Base-by-base conservation (phyloP, 2,888 invertebrate genomes). In the Volucella inanis region DNA sequence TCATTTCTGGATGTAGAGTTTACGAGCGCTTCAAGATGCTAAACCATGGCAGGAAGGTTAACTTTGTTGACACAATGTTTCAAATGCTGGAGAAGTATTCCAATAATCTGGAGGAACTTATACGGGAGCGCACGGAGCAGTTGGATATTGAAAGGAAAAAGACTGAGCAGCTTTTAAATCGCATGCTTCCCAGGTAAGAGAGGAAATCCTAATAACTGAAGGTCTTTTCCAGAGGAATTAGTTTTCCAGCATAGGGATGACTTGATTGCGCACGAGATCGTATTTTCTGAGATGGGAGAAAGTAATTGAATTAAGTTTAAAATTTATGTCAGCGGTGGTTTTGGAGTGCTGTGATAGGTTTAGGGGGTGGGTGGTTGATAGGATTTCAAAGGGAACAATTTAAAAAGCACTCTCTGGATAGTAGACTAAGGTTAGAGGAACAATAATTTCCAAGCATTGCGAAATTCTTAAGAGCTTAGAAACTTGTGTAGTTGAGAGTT, bases 31-130 rank as follows among this genome's bases (percentile, higher is more conserved):
- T 98, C 92, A 97, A 98, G 89, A 96, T 96, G 88, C 93, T 98
- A 89, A 97, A 98, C 93, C 97, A 97, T 90, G 98, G 98, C 90
- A 94, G 96, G 89, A 98, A 98, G 93, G 96, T 97, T 2, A 98
- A 98, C 93, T 98, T 98, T 89, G 97, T 98, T 70, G 98, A 98
- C 92, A 98, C 98, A 65, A 98, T 98, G 97, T 98, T 98, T 91
- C 96, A 97, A 93, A 98, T 98, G 96, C 93, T 98, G 90, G 98
- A 98, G 91, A 98, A 98, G 91, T 98, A 98, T 92, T 97, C 98
- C 85, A 98, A 97, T 91, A 98, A 98, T 92, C 93, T 98, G 90
- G 98, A 98, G 91, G 98, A 98, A 89, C 93, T 98, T 72, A 98
- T 99, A 88, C 94, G 96, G 80, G 98, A 98, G 89, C 93, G 98